Base-by-base conservation (phyloP, 2,797 vertebrate genomes). In the Schizopygopsis pylzovi region DNA sequence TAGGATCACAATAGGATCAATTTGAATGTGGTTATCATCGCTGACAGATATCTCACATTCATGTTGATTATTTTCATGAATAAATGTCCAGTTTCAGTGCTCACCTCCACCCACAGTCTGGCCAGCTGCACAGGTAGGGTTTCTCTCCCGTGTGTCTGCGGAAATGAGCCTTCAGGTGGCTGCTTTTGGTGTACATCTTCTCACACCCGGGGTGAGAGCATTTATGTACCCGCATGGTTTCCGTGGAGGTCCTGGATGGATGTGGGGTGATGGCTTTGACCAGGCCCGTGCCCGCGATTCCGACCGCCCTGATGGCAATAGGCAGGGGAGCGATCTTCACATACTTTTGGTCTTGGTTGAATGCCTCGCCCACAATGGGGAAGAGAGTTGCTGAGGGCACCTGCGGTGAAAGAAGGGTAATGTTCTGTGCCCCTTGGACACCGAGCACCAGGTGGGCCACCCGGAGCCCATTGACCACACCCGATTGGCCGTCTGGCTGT, bases 101-200 rank as follows among this genome's bases (percentile, higher is more conserved):
- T 86, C 90, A 96, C 95, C 95, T 96, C 95, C 95, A 96, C 25
- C 95, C 95, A 41, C 95, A 96, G 81, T 96, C 95, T 1, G 95
- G 95, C 95, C 95, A 96, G 91, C 94, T 95, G 82, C 95, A 96
- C 1, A 93, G 94, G 92, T 96, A 96, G 0, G 95, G 95, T 54
- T 96, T 96, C 90, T 96, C 95, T 63, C 95, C 95, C 0, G 95
- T 96, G 65, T 96, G 95, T 4, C 95, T 91, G 41, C 95, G 94
- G 89, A 95, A 96, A 90, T 96, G 95, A 43, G 95, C 95, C 84
- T 96, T 96, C 79, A 96, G 92, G 22, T 96, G 95, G 91, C 95
- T 96, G 93, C 95, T 96, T 80, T 96, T 96, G 77, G 95, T 96
- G 93, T 96, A 96, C 95, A 96, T 96, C 93, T 96, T 96, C 88